These are phyloP conservation scores for Drosophila tropicalis DNA, from an alignment of 1,140 invertebrate species.

Conservation along the genomic window DNA sequence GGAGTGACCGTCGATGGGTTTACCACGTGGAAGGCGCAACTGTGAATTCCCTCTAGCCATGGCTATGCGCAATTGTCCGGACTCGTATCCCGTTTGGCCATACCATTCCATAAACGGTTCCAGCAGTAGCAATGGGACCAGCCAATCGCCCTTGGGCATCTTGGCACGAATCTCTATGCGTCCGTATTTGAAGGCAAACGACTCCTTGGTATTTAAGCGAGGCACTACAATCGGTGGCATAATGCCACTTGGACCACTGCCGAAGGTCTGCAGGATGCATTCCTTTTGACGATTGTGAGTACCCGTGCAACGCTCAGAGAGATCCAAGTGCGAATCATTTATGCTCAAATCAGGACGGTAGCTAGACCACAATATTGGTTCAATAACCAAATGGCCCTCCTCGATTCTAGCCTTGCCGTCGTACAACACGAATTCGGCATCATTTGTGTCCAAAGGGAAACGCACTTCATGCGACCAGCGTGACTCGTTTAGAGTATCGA, in stretches of 20 bases:
- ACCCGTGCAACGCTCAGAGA: constrained; percentile 61
- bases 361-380: constrained; percentile 56
- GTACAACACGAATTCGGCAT: constrained; percentile 70
- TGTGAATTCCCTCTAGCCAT: constrained; percentile 84
- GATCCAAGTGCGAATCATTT: constrained; percentile 39
- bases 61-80: constrained; percentile 83
- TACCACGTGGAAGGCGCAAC: constrained; percentile 65
- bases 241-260: constrained; percentile 56
- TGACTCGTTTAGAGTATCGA: constrained; percentile 62
- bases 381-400: constrained; percentile 48
- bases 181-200: constrained; percentile 66
- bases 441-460: constrained; percentile 53
- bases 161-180: constrained; percentile 60
- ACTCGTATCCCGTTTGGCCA: constrained; percentile 67
- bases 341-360: constrained; percentile 65
- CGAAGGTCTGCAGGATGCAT: constrained; percentile 46
- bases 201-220: constrained; percentile 58
- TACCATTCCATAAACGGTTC: constrained; percentile 61
- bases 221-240: constrained; percentile 64
- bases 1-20: constrained; percentile 60
- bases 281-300: constrained; percentile 56
- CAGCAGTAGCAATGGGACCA: constrained; percentile 72
- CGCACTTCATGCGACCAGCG: constrained; percentile 67
- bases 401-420: constrained; percentile 50
- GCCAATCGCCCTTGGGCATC: constrained; percentile 62